Conservation (phyloP, 2,888 invertebrate genomes). For the Conchocele bisecta region DNA sequence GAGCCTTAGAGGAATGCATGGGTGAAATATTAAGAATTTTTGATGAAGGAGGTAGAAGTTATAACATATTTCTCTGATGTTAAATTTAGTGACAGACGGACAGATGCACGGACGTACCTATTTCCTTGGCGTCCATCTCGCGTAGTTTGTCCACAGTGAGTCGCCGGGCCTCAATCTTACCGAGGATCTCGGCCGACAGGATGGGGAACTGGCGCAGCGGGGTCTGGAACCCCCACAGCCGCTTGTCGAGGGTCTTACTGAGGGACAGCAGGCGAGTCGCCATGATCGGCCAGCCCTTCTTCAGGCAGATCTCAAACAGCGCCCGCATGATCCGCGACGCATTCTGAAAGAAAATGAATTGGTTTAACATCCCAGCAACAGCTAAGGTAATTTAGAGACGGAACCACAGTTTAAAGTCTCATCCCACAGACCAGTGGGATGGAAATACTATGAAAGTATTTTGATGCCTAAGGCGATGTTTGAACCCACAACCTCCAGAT, state of each 20-base stretch:
- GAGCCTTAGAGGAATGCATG: too few relatives aligned
- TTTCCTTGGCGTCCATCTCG: slow-evolving; percentile 94
- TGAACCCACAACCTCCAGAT: too few relatives aligned
- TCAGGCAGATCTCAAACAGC: slow-evolving; percentile 95
- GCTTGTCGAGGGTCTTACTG: slow-evolving; percentile 96
- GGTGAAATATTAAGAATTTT: too few relatives aligned
- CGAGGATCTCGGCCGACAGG: slow-evolving; percentile 90
- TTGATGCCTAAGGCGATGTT: too few relatives aligned
- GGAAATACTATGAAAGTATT: too few relatives aligned
- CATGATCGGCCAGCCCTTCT: slow-evolving; percentile 94
- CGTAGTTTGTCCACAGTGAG: slow-evolving; percentile 90
- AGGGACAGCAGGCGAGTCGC: slow-evolving; percentile 92
- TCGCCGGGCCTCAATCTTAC: slow-evolving; percentile 90
- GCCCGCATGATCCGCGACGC: slow-evolving; percentile 95
- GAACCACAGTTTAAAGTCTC: too few relatives aligned
- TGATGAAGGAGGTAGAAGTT: too few relatives aligned
- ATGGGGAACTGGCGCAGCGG: slow-evolving; percentile 89
- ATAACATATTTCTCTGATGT: too few relatives aligned
- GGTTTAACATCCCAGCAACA: too few relatives aligned
- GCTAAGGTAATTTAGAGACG: too few relatives aligned
- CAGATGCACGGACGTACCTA: slow-evolving; percentile 88
- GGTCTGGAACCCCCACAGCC: slow-evolving; percentile 93
- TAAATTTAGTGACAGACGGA: too few relatives aligned
- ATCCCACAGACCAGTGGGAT: too few relatives aligned
- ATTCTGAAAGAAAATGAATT: slow-evolving; percentile 88